phyloP scores from a whole-genome alignment of 2,113 vertebrate genomes.

The Zosterops lateralis region DNA sequence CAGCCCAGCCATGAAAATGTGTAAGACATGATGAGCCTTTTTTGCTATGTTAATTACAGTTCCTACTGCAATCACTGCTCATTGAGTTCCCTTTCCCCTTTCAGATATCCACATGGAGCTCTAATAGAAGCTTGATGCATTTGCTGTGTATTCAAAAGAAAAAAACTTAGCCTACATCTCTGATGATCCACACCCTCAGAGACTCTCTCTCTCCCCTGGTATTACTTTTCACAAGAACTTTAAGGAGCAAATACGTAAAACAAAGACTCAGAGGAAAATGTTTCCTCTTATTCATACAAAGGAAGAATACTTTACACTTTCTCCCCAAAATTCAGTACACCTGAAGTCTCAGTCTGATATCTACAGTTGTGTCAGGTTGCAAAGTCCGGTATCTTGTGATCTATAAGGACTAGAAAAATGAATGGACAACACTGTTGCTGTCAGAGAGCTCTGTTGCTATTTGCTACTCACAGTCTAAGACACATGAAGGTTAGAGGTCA shows the following conservation, averaged over 20 bases:
- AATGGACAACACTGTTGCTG: neutral
- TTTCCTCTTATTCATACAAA: neutral
- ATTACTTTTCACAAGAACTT: neutral
- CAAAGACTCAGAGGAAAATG: neutral
- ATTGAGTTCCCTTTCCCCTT: neutral
- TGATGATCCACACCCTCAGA: neutral
- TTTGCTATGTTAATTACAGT: neutral
- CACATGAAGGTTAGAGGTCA: neutral
- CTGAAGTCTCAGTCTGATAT: neutral
- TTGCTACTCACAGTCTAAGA: neutral
- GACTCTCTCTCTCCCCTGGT: neutral
- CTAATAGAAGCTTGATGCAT: neutral
- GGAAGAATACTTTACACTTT: neutral
- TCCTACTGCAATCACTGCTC: neutral
- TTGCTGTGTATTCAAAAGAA: neutral
- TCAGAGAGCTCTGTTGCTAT: neutral
- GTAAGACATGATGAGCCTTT: neutral
- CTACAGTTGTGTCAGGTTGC: neutral
- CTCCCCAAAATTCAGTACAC: neutral
- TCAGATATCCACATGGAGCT: neutral
- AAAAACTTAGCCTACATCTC: neutral
- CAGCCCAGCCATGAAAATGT: neutral
- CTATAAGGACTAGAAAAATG: neutral
- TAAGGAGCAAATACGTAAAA: neutral
- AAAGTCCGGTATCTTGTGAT: neutral